Evolutionary conservation across 2,797 vertebrate species (phyloP).

Genomic region (Masticophis lateralis): DNA sequence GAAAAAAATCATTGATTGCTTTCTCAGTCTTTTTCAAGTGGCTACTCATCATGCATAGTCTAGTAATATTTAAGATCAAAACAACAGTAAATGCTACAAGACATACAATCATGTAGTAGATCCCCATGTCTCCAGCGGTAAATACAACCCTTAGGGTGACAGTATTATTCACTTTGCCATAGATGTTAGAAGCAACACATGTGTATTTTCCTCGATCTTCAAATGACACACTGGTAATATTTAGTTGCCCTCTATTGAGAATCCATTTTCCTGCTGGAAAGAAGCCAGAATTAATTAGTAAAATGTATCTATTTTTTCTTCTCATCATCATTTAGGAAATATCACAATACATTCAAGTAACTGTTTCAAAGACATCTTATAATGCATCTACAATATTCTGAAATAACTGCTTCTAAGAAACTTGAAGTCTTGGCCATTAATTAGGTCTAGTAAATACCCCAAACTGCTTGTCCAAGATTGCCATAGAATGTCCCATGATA

Average conservation of each 20-base stretch:
- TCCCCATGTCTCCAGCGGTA: slow-evolving; percentile 92
- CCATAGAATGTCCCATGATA: background rate
- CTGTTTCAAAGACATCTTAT: background rate
- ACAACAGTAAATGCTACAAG: slow-evolving; percentile 95
- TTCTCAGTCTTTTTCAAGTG: slow-evolving; percentile 98
- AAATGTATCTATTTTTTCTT: background rate
- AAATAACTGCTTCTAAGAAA: background rate
- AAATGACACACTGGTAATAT: slow-evolving; percentile 90
- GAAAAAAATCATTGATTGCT: slow-evolving; percentile 97
- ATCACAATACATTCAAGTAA: background rate
- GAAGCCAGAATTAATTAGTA: slow-evolving; percentile 51
- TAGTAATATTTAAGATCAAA: slow-evolving; percentile 92
- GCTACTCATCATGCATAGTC: slow-evolving; percentile 99
- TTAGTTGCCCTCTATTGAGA: slow-evolving; percentile 82
- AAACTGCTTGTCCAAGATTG: background rate
- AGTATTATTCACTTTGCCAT: slow-evolving; percentile 86
- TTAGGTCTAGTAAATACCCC: background rate
- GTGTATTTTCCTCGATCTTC: slow-evolving; percentile 96
- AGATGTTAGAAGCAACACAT: slow-evolving; percentile 83
- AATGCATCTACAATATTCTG: background rate
- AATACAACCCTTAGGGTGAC: slow-evolving; percentile 92
- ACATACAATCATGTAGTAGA: slow-evolving; percentile 98
- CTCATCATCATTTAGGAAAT: background rate
- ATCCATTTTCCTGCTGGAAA: slow-evolving; percentile 80
- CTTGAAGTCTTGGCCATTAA: background rate